Percentiles rank a stretch among this genome's conserved stretches.
Conservation (phyloP, 2,797 vertebrate genomes). For the Hemitrygon akajei region DNA sequence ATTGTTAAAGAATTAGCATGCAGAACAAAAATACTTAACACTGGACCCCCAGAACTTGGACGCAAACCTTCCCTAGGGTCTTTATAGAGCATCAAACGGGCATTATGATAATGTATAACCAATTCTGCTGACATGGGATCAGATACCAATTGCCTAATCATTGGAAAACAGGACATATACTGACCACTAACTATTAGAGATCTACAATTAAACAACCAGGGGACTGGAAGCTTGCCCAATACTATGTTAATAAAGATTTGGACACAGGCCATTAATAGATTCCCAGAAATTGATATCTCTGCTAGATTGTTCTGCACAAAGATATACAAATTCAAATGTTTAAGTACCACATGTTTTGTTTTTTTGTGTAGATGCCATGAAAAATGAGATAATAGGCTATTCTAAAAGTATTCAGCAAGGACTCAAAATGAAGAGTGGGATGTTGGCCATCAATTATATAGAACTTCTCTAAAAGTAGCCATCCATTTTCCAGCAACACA, state of each 20-base stretch:
- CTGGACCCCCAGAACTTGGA: not conserved
- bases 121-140: not conserved
- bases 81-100: not conserved
- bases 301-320: not conserved
- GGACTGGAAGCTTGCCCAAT: slow-evolving; percentile 3
- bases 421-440: not conserved
- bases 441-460: not conserved
- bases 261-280: not conserved
- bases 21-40: not conserved
- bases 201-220: not conserved
- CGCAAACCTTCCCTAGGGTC: not conserved
- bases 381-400: not conserved
- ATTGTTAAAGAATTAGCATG: not conserved
- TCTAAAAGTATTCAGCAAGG: not conserved
- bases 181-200: not conserved
- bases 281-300: not conserved
- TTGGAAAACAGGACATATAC: not conserved
- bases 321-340: not conserved
- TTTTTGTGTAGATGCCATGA: not conserved
- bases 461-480: not conserved
- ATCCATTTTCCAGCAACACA: not conserved
- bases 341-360: not conserved
- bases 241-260: not conserved
- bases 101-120: not conserved
- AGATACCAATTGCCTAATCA: slow-evolving; percentile 1